Evolutionary conservation across 2,113 vertebrate genomes (phyloP).

Genomic region (Odobenus rosmarus): DNA sequence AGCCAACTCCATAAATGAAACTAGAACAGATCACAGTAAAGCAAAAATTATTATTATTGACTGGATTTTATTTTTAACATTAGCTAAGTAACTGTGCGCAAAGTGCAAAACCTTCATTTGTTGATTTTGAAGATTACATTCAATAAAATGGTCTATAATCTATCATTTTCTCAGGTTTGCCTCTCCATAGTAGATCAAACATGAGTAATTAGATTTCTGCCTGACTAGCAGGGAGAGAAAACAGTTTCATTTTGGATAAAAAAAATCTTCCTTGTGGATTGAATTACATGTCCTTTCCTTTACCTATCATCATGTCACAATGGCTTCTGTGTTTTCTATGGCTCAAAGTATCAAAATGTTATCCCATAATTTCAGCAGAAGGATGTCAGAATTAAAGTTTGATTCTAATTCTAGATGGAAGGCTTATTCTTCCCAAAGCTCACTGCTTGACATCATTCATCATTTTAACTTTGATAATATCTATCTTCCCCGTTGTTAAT

Average conservation of each 20-base stretch:
- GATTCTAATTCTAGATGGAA: constrained; percentile 75
- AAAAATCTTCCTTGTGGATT: constrained; percentile 84
- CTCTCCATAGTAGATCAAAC: constrained; percentile 85
- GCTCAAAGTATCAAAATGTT: constrained; percentile 83
- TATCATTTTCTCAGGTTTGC: constrained; percentile 82
- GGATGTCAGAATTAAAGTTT: constrained; percentile 69
- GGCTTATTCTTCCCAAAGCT: constrained; percentile 76
- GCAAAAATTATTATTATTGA: constrained; percentile 82
- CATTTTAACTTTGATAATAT: constrained; percentile 65
- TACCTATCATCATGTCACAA: constrained; percentile 84
- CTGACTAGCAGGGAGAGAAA: constrained; percentile 86
- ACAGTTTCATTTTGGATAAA: constrained; percentile 87
- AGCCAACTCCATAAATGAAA: constrained; percentile 72
- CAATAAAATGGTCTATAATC: constrained; percentile 86
- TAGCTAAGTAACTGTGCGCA: constrained; percentile 85
- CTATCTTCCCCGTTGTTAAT: neutral
- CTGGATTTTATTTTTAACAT: constrained; percentile 84
- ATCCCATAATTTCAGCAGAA: constrained; percentile 77
- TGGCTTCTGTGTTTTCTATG: constrained; percentile 84
- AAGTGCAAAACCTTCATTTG: constrained; percentile 86
- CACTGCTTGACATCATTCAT: constrained; percentile 68
- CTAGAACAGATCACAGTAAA: constrained; percentile 82
- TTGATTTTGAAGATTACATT: constrained; percentile 88
- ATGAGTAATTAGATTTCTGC: constrained; percentile 88
- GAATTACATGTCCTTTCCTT: constrained; percentile 82